Percentiles rank a stretch among this genome's conserved stretches.
Conservation (phyloP, 2,113 vertebrate genomes). For the Atherinomorus stipes region DNA sequence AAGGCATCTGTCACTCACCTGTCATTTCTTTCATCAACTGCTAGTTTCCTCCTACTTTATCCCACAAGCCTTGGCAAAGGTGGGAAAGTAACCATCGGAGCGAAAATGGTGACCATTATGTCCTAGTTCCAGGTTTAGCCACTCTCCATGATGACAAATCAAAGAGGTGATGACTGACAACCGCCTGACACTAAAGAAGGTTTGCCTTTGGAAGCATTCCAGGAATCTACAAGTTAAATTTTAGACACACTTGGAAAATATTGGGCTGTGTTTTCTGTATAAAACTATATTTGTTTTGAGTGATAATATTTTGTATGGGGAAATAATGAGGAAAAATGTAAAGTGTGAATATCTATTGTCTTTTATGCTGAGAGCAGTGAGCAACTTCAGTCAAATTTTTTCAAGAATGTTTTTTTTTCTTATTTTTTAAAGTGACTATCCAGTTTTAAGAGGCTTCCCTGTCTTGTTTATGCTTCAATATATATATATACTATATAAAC, state of each 20-base stretch:
- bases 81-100: slow-evolving; percentile 57
- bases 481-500: too few relatives aligned
- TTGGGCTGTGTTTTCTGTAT: not conserved
- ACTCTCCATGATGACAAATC: slow-evolving; percentile 39
- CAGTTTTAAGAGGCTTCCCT: too few relatives aligned
- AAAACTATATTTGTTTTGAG: not conserved
- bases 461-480: too few relatives aligned
- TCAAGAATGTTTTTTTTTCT: not conserved
- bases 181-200: slow-evolving; percentile 17
- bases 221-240: not conserved
- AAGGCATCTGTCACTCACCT: slow-evolving; percentile 82
- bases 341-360: not conserved
- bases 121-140: slow-evolving; percentile 57
- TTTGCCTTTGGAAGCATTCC: slow-evolving; percentile 8
- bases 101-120: slow-evolving; percentile 67
- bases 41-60: slow-evolving; percentile 28
- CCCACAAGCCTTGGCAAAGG: slow-evolving; percentile 22
- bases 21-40: slow-evolving; percentile 78
- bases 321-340: not conserved
- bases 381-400: not conserved
- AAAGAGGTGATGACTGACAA: slow-evolving; percentile 58
- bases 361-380: not conserved
- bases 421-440: too few relatives aligned
- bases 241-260: not conserved
- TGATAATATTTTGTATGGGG: not conserved